Conservation (phyloP, 2,888 invertebrate species). For the Xiphydria camelus region DNA sequence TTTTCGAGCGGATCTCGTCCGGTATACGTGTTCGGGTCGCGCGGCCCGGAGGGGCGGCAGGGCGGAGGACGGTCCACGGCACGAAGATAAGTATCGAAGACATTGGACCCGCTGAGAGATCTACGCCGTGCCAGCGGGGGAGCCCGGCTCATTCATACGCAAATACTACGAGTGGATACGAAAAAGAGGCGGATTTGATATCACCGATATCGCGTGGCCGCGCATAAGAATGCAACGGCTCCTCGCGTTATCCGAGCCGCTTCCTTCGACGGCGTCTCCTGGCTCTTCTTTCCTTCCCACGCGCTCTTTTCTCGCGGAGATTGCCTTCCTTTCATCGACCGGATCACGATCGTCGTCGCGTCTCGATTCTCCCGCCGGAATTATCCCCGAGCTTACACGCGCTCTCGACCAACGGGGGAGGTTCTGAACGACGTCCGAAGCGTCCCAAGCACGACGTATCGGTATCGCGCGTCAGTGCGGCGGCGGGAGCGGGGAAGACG, state of each 20-base stretch:
- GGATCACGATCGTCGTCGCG: neutral
- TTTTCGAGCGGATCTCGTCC: no score
- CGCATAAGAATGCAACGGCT: no score
- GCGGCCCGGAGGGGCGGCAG: no score
- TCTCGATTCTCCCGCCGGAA: neutral
- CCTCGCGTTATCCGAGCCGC: constrained; percentile 19
- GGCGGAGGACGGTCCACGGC: no score
- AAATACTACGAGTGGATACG: constrained; percentile 44
- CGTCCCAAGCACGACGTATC: no score
- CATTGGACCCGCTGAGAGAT: constrained; percentile 48
- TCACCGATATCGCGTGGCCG: constrained; percentile 37
- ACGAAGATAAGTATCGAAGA: constrained; percentile 47
- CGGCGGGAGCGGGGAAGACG: constrained; percentile 11
- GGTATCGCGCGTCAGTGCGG: no score
- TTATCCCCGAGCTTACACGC: neutral
- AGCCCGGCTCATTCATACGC: constrained; percentile 45
- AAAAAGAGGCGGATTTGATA: constrained; percentile 26
- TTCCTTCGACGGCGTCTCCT: neutral
- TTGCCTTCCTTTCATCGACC: no score
- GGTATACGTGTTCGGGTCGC: no score
- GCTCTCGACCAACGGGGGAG: neutral
- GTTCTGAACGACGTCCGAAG: no score
- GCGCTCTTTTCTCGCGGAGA: neutral
- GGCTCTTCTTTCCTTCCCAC: neutral
- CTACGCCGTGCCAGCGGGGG: constrained; percentile 41